Base-by-base conservation (phyloP, 2,888 invertebrate genomes). In the Mythimna ferrago region DNA sequence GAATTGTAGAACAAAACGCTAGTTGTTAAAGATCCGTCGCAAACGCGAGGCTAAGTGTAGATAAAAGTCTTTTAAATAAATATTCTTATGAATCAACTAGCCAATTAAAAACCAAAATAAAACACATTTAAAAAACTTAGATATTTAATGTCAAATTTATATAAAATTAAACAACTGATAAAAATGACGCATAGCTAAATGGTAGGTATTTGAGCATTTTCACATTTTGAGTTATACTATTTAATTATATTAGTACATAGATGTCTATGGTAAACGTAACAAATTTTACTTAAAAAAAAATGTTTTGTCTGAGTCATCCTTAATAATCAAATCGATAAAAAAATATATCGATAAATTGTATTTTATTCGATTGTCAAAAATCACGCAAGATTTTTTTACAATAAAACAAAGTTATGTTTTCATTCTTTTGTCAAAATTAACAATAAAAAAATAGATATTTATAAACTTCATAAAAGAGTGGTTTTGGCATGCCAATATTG, bases 171-270 rank as follows among this genome's bases (percentile, higher is more conserved):
- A 38, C 56, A 60, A 73, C 71, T 73, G 4, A 38, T 51, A 65
- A 41, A 64, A 38, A 21, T 48, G 9, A 38, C 14, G 21, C 9
- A 61, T 14, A 62, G 9, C 48, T 38, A 35, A 10, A 38, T 1
- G 48, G 48, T 48, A 44, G 14, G 19, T 72, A 73, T 60, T 70
- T 73, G 73, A 73, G 73, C 71, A 73, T 73, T 73, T 68, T 67
- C 1, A 54, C n/a, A 19, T 66, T 53, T 65, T 41, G 6, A 60
- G 21, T 60, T 48, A 64, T 51, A 19, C 21, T 54, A 51, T 26
- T 16, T 26, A 41, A 21, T 48, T 44, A 32, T 32, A 4, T 32
- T 2, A 5, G 32, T 32, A 21, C n/a, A 16, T 53, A 53, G 16
- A 35, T 10, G 21, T 32, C 11, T 53, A 32, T 44, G 56, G 63